Evolutionary conservation across 1,140 invertebrate species (phyloP), one percentile per base, ranked within the genome.

Genomic region (Dinothrombium tinctorium): DNA sequence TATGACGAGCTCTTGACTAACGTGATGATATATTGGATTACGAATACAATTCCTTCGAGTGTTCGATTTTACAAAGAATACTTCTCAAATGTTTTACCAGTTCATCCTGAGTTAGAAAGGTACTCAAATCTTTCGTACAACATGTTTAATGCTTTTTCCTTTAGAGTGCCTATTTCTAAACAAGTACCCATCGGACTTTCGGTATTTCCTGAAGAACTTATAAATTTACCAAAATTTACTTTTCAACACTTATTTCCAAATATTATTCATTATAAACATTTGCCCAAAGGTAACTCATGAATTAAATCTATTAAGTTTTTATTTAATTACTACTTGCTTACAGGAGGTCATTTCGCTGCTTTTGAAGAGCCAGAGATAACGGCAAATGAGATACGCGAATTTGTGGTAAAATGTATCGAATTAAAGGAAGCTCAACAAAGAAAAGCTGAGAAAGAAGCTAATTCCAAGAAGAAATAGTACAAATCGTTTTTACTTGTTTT

Each of bases 321-420:
- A n/a, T n/a, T n/a, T n/a, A n/a, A n/a, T n/a, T n/a, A n/a, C n/a
- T n/a, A n/a, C n/a, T n/a, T n/a, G n/a, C n/a, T n/a, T n/a, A n/a
- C n/a, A n/a, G n/a, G 79, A 2, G 83, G 83, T 2, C 83, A 89
- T 58, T 89, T 87, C 54, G 73, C 74, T 7, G 79, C 76, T 0
- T 66, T 86, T 44, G 75, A 89, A 54, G 65, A 72, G 33, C 80
- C 80, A 6, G 14, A 35, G 8, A 8, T 43, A 2, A 17, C 28
- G 14, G 23, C n/a, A n/a, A 23, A 45, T 12, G 42, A 45, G 19
- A 36, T 45, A 6, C 15, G 24, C 12, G n/a, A 33, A 23, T 45
- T 45, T 43, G 41, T 29, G n/a, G 29, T 17, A 14, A 5, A 15
- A 12, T 32, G 29, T 12, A 32, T 32, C 12, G 29, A 32, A 32